Conservation (phyloP, 2,797 vertebrate species). For the Neopelma chrysocephalum region DNA sequence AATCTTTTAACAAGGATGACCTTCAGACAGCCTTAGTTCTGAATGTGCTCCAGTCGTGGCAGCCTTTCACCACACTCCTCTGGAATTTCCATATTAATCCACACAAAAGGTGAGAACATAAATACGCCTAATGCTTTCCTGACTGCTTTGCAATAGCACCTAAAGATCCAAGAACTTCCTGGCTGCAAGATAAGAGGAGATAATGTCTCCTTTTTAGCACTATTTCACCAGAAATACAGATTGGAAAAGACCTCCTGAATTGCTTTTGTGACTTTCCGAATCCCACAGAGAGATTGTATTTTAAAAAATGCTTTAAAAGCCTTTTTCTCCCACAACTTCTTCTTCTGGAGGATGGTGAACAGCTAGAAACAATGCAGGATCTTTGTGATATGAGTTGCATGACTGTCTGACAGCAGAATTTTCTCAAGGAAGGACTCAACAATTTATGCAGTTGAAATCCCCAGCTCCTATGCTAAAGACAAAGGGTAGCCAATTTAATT, state of each 20-base stretch:
- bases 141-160: background rate
- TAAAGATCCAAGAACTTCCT: background rate
- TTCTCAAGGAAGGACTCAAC: slow-evolving; percentile 56
- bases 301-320: slow-evolving; percentile 17
- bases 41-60: background rate
- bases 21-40: background rate
- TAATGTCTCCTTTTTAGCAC: background rate
- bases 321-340: background rate
- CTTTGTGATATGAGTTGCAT: slow-evolving; percentile 22
- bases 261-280: background rate
- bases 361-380: slow-evolving; percentile 22
- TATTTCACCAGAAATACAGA: background rate
- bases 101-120: background rate
- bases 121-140: background rate
- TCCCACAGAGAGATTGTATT: background rate
- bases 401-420: slow-evolving; percentile 47
- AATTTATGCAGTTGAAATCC: slow-evolving; percentile 18
- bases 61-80: background rate
- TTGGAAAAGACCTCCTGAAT: background rate
- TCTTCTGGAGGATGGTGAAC: background rate
- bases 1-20: background rate
- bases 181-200: background rate
- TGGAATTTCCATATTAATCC: background rate
- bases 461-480: slow-evolving; percentile 44
- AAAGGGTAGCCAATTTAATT: slow-evolving; percentile 69